These are phyloP conservation scores for Synanthedon vespiformis DNA, from an alignment of 2,888 invertebrate species.

Conservation along the genomic window DNA sequence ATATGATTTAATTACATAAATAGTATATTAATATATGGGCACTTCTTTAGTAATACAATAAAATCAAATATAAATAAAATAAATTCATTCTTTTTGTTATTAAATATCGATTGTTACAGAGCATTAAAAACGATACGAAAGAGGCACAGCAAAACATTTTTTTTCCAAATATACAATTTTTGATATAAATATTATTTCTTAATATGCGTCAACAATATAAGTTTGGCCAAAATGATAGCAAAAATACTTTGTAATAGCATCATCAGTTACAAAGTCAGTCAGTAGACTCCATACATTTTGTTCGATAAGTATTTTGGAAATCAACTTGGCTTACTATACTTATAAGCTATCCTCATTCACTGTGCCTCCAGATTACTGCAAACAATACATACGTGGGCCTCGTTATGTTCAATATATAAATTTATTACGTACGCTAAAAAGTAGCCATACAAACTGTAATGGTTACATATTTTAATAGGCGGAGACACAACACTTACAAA, in stretches of 20 bases:
- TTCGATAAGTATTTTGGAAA: too few species aligned
- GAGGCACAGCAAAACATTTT: not conserved
- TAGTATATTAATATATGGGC: constrained; percentile 37
- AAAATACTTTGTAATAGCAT: too few species aligned
- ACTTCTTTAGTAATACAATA: constrained; percentile 34
- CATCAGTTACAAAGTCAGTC: too few species aligned
- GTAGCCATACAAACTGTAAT: constrained; percentile 62
- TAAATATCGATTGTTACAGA: not conserved
- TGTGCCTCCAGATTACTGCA: constrained; percentile 20
- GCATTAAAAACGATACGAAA: not conserved
- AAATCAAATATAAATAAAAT: constrained; percentile 38
- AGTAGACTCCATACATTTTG: too few species aligned
- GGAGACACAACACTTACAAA: constrained; percentile 67
- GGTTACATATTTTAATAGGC: constrained; percentile 68
- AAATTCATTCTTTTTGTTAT: constrained; percentile 8
- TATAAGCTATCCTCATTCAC: constrained; percentile 5
- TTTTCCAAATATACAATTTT: too few species aligned
- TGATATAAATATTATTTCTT: too few species aligned
- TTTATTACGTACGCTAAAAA: constrained; percentile 63
- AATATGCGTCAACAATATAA: too few species aligned
- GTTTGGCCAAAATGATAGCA: too few species aligned
- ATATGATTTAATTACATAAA: constrained; percentile 28
- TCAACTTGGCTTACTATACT: too few species aligned
- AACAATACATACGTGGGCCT: not conserved
- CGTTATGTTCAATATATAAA: constrained; percentile 41